phyloP scores from a whole-genome alignment of 1,140 invertebrate genomes.

The Paralvinella palmiformis region DNA sequence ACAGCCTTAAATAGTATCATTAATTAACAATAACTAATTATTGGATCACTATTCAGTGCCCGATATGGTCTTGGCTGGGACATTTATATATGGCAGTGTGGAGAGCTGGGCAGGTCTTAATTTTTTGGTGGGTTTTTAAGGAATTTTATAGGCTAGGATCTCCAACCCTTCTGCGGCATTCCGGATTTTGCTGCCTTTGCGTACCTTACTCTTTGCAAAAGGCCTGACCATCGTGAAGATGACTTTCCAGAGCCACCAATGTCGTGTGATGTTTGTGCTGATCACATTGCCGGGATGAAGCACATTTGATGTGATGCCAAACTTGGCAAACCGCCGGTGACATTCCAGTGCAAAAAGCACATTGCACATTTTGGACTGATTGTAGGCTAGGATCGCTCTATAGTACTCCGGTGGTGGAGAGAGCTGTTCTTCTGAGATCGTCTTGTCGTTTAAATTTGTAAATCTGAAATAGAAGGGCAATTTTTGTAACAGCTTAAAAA shows the following conservation, averaged over 20 bases:
- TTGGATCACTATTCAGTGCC: no score
- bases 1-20: no score
- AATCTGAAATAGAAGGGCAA: conserved; percentile 55
- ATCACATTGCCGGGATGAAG: conserved; percentile 92
- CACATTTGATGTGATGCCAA: conserved; percentile 68
- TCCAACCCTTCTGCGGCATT: conserved; percentile 23
- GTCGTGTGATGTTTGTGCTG: conserved; percentile 63
- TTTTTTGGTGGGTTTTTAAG: no score
- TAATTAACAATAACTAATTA: no score
- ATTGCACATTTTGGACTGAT: conserved; percentile 85
- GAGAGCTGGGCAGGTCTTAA: no score
- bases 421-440: conserved; percentile 58
- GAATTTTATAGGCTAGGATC: no score
- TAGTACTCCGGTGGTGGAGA: conserved; percentile 58
- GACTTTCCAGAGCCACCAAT: conserved; percentile 77
- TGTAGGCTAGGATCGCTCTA: conserved; percentile 76
- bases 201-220: conserved; percentile 90
- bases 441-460: conserved; percentile 57
- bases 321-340: conserved; percentile 62
- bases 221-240: conserved; percentile 74
- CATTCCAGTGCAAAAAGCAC: conserved; percentile 75
- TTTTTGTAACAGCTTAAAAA: no score
- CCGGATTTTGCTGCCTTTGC: no score
- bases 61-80: no score
- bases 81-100: no score